phyloP scores from a whole-genome alignment of 1,140 invertebrate species.

The Callitettix versicolor region DNA sequence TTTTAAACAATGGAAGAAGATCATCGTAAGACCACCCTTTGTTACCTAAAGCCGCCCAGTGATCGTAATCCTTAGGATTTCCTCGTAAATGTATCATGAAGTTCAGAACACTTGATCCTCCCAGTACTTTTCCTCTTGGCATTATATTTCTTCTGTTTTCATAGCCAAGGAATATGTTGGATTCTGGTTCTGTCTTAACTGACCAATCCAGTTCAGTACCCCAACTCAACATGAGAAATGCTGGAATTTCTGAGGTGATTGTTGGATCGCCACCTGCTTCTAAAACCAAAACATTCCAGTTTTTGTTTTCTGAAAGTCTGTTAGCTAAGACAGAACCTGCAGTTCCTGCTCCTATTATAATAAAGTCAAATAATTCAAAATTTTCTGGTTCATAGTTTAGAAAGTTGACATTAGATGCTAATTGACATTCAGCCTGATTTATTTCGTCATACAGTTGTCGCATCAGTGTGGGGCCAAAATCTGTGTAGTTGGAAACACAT shows the following conservation, averaged over 20 bases:
- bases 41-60: conserved; percentile 80
- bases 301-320: conserved; percentile 33
- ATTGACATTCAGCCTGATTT: no score
- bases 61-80: conserved; percentile 73
- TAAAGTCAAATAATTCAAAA: conserved; percentile 27
- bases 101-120: conserved; percentile 73
- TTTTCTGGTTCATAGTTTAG: background rate
- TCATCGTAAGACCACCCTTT: conserved; percentile 80
- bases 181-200: conserved; percentile 58
- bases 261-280: conserved; percentile 48
- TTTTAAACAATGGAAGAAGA: conserved; percentile 75
- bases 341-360: conserved; percentile 42
- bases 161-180: conserved; percentile 47
- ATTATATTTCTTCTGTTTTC: conserved; percentile 38
- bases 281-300: conserved; percentile 34
- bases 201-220: conserved; percentile 66
- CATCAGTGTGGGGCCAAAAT: no score
- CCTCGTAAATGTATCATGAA: conserved; percentile 83
- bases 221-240: conserved; percentile 55
- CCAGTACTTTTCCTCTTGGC: conserved; percentile 49
- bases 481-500: no score
- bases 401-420: no score
- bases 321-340: conserved; percentile 44
- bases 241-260: conserved; percentile 61
- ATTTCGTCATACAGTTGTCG: no score